Evolutionary conservation across 2,797 vertebrate genomes (phyloP).

Genomic region (Tapirus indicus): DNA sequence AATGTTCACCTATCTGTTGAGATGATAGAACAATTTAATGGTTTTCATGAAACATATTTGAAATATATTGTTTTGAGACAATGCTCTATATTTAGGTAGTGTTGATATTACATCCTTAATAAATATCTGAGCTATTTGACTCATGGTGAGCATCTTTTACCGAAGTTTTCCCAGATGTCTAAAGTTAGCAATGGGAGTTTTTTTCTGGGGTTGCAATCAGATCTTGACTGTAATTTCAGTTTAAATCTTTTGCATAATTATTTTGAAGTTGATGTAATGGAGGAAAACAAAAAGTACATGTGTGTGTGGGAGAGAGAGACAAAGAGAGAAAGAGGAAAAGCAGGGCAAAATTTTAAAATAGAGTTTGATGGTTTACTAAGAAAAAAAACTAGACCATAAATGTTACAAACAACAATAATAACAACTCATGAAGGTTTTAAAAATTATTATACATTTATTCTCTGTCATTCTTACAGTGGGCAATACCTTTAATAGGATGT

Average conservation of each 20-base stretch:
- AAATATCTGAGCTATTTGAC: constrained; percentile 82
- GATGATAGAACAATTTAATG: constrained; percentile 63
- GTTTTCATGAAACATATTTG: constrained; percentile 76
- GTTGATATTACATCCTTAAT: constrained; percentile 73
- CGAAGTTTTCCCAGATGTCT: constrained; percentile 66
- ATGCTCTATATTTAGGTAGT: constrained; percentile 76
- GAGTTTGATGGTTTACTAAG: constrained; percentile 21
- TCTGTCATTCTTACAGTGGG: background rate
- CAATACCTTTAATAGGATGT: background rate
- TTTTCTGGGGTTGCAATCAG: constrained; percentile 75
- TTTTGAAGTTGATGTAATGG: constrained; percentile 69
- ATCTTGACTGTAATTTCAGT: constrained; percentile 79
- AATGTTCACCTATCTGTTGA: constrained; percentile 72
- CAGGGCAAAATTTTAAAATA: constrained; percentile 72
- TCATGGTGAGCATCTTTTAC: constrained; percentile 78
- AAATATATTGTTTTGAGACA: constrained; percentile 61
- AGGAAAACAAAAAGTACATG: constrained; percentile 62
- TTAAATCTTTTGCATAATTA: constrained; percentile 79
- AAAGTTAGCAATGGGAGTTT: constrained; percentile 77
- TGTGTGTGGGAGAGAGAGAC: background rate
- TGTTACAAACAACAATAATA: constrained; percentile 27
- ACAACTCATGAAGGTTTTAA: background rate
- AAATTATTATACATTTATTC: background rate
- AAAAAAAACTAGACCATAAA: background rate
- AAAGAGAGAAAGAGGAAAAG: constrained; percentile 50